phyloP scores from a whole-genome alignment of 2,888 invertebrate genomes.

The Thymelicus lineola region DNA sequence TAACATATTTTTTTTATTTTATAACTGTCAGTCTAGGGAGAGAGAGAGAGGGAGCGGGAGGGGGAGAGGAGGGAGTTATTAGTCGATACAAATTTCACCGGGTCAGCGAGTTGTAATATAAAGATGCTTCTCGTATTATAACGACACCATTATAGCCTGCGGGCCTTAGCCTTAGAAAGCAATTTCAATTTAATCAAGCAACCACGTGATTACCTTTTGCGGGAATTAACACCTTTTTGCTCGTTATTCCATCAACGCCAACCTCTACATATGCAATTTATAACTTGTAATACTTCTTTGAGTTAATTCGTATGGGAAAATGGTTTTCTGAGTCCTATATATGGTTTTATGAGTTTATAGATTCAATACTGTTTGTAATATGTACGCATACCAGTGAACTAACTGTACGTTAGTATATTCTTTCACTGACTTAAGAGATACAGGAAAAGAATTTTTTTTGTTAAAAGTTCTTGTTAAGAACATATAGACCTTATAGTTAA shows the following conservation, averaged over 20 bases:
- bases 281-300: constrained; percentile 23
- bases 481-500: too few relatives aligned
- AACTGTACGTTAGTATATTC: too few relatives aligned
- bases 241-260: constrained; percentile 28
- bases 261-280: constrained; percentile 11
- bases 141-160: constrained; percentile 18
- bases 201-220: constrained; percentile 24
- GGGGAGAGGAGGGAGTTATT: too few relatives aligned
- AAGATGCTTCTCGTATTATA: constrained; percentile 19
- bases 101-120: neutral
- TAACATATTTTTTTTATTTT: too few relatives aligned
- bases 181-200: constrained; percentile 31
- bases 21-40: too few relatives aligned
- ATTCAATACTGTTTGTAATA: neutral
- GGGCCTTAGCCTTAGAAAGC: constrained; percentile 24
- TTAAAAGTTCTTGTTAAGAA: neutral
- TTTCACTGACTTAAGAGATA: neutral
- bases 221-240: constrained; percentile 33
- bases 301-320: constrained; percentile 32
- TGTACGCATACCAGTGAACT: too few relatives aligned
- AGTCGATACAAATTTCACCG: neutral
- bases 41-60: too few relatives aligned
- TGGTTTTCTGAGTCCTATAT: neutral
- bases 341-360: neutral
- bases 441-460: neutral